These are phyloP conservation scores for Mycetomoellerius zeteki DNA, from an alignment of 1,140 invertebrate species.

Conservation along the genomic window DNA sequence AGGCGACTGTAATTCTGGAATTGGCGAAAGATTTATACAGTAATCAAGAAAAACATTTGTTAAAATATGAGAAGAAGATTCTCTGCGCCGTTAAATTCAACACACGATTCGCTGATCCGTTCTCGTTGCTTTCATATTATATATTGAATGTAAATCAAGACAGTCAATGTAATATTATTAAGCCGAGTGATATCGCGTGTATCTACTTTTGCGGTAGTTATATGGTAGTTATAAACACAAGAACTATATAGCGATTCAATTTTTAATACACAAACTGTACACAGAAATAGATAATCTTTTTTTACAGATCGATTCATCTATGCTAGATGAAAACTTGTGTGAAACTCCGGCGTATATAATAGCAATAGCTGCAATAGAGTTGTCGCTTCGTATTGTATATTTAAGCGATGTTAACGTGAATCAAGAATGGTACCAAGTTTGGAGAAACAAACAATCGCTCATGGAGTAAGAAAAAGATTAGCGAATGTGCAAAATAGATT, in stretches of 20 bases:
- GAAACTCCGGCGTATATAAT: slow-evolving; percentile 47
- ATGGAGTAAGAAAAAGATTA: slow-evolving; percentile 29
- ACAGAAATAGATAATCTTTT: background rate
- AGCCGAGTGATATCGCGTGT: background rate
- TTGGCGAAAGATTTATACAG: slow-evolving; percentile 59
- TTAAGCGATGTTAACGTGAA: background rate
- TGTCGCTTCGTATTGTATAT: slow-evolving; percentile 52
- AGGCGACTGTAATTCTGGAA: slow-evolving; percentile 70
- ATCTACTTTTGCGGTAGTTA: slow-evolving; percentile 75
- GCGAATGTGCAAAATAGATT: background rate
- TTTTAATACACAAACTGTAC: background rate
- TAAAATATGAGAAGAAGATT: slow-evolving; percentile 71
- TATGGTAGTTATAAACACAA: slow-evolving; percentile 62
- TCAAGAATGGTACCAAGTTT: slow-evolving; percentile 47
- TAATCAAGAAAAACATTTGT: slow-evolving; percentile 55
- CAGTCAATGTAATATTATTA: background rate
- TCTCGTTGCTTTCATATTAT: slow-evolving; percentile 66
- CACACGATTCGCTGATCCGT: slow-evolving; percentile 75
- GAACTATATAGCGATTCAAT: background rate
- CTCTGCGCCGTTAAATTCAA: slow-evolving; percentile 70
- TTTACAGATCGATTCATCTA: slow-evolving; percentile 77
- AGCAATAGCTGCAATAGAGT: slow-evolving; percentile 53
- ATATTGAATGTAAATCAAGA: slow-evolving; percentile 31
- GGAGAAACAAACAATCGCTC: slow-evolving; percentile 8
- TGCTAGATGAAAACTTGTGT: slow-evolving; percentile 69